Base-by-base conservation (phyloP, 2,797 vertebrate species). In the Gastrophryne carolinensis region DNA sequence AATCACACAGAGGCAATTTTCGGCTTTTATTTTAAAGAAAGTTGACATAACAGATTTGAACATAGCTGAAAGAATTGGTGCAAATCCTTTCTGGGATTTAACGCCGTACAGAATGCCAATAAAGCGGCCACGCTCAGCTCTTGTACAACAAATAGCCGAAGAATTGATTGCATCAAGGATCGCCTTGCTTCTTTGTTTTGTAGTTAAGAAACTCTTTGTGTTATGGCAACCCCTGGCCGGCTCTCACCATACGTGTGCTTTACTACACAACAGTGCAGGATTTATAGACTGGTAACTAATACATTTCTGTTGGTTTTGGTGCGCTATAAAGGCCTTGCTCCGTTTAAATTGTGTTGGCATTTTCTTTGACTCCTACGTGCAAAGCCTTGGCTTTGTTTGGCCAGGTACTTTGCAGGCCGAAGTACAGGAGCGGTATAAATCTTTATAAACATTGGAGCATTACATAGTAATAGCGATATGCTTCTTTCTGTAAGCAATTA, bases 241-340 rank as follows among this genome's bases (percentile, higher is more conserved):
- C 12, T 66, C 49, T 29, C 50, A 47, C 34, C 57, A 58, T 39
- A 32, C 23, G 21, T 50, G 52, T 53, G 58, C 35, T 78, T 72
- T 58, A 56, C 70, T 21, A 52, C 60, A 39, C 32, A 71, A 52
- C 52, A 23, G 27, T 29, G 52, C 34, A 24, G 60, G 75, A 78
- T 78, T 78, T 78, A 78, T 78, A 72, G 63, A 72, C 67, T 78
- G 68, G 68, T 47, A 60, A 60, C 53, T 65, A 72, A 72, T 70
- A 78, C 52, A 26, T 54, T 78, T 65, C 60, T 78, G 75, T 78
- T 78, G 53, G 50, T 78, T 65, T 78, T 78, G 75, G 75, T 78
- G 39, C 34, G 30, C 30, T 56, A 72, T 72, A 72, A 78, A 78
- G 58, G 41, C 21, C 53, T 72, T 27, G 2, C 50, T 47, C 68